Evolutionary conservation across 2,888 invertebrate species (phyloP).

Genomic region (Polia nebulosa): DNA sequence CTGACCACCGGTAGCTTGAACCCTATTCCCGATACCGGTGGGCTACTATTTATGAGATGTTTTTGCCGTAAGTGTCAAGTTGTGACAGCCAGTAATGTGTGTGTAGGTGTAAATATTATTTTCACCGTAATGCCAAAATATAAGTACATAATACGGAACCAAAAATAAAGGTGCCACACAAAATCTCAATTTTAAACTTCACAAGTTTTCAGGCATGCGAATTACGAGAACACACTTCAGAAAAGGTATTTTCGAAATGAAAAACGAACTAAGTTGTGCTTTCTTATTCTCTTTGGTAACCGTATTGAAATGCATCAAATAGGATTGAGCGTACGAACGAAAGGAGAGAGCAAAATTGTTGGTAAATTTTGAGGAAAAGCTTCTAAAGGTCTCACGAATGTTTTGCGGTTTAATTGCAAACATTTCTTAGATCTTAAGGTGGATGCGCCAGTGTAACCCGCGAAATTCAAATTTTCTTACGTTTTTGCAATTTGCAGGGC

Average conservation of each 20-base stretch:
- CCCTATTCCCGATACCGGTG: no score
- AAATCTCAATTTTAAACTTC: conserved; percentile 41
- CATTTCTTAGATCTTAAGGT: neutral
- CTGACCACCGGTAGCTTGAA: no score
- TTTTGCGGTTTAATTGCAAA: neutral
- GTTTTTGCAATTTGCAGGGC: no score
- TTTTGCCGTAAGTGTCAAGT: no score
- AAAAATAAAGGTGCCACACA: neutral
- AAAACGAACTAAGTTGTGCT: conserved; percentile 60
- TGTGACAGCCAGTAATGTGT: neutral
- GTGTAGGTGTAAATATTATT: no score
- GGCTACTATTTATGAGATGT: no score
- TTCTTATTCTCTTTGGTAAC: conserved; percentile 37
- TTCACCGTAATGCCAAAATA: no score
- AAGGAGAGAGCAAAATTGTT: conserved; percentile 29
- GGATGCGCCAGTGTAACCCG: no score
- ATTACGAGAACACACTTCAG: conserved; percentile 61
- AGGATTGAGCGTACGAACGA: conserved; percentile 37
- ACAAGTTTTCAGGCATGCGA: conserved; percentile 57
- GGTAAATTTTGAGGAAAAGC: conserved; percentile 19
- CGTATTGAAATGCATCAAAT: conserved; percentile 56
- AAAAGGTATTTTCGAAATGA: conserved; percentile 63
- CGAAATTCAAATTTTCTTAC: no score
- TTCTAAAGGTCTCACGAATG: conserved; percentile 2
- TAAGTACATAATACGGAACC: conserved; percentile 38